These are phyloP conservation scores for Monopterus albus DNA, from an alignment of 2,113 vertebrate species.

Conservation along the genomic window DNA sequence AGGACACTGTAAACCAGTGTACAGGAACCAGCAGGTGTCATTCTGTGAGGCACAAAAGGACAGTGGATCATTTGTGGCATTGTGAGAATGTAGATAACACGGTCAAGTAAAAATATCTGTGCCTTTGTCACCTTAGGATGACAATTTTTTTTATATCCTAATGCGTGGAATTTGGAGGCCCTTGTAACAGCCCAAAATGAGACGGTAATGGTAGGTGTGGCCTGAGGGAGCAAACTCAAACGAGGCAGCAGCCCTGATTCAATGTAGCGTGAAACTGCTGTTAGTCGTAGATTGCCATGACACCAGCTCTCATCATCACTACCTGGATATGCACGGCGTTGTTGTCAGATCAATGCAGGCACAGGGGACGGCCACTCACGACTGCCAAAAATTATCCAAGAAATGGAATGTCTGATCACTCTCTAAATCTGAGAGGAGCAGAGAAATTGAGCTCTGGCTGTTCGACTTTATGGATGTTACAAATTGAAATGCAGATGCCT, in stretches of 20 bases:
- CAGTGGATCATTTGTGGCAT: conserved; percentile 18
- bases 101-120: conserved; percentile 48
- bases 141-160: conserved; percentile 53
- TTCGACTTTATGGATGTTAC: conserved; percentile 15
- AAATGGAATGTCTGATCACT: conserved; percentile 72
- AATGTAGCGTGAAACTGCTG: conserved; percentile 78
- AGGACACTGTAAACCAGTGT: background rate
- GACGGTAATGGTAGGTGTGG: conserved; percentile 53
- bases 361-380: conserved; percentile 57
- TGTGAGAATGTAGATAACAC: conserved; percentile 39
- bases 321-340: conserved; percentile 79
- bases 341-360: conserved; percentile 73
- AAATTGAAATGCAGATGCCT: conserved; percentile 37
- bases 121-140: conserved; percentile 43
- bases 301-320: conserved; percentile 80
- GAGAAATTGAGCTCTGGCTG: conserved; percentile 35
- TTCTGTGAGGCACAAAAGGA: conserved; percentile 10
- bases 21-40: conserved; percentile 22
- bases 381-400: conserved; percentile 67
- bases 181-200: too few species aligned
- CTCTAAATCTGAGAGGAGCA: conserved; percentile 45
- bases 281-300: conserved; percentile 82
- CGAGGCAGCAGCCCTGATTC: conserved; percentile 73
- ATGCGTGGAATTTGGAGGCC: conserved; percentile 51
- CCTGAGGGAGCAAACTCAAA: conserved; percentile 69